These are phyloP conservation scores for Erannis defoliaria DNA, from an alignment of 2,888 invertebrate species.

Conservation along the genomic window DNA sequence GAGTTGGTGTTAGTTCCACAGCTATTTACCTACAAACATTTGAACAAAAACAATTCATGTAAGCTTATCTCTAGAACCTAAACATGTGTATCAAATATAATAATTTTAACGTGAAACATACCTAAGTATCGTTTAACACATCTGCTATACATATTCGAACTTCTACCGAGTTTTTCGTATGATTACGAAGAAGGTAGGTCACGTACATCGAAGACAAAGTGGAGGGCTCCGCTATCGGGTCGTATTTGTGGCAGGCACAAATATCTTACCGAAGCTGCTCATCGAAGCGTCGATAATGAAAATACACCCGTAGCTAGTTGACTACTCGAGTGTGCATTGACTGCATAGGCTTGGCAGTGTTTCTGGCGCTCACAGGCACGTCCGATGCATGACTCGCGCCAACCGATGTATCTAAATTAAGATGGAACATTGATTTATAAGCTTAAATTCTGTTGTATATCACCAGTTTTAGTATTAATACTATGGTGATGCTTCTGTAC, in stretches of 20 bases:
- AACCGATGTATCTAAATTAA: slow-evolving; percentile 43
- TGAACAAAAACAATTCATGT: slow-evolving; percentile 17
- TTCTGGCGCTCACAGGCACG: slow-evolving; percentile 54
- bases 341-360: slow-evolving; percentile 49
- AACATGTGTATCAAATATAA: background rate
- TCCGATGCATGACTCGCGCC: slow-evolving; percentile 51
- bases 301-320: slow-evolving; percentile 22
- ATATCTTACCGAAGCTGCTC: slow-evolving; percentile 10
- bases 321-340: slow-evolving; percentile 10
- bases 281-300: slow-evolving; percentile 25
- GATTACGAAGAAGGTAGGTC: background rate
- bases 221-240: slow-evolving; percentile 5
- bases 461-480: background rate
- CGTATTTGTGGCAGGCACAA: slow-evolving; percentile 2
- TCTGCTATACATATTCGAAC: background rate
- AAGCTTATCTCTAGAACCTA: slow-evolving; percentile 18
- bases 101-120: background rate
- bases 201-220: slow-evolving; percentile 18
- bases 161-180: background rate
- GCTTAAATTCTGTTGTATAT: background rate
- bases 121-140: background rate
- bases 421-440: slow-evolving; percentile 38
- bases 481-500: too few relatives aligned
- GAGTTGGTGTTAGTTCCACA: slow-evolving; percentile 33
- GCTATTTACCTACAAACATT: slow-evolving; percentile 27